Base-by-base conservation (phyloP, 2,888 invertebrate species). In the Tetragonisca angustula region DNA sequence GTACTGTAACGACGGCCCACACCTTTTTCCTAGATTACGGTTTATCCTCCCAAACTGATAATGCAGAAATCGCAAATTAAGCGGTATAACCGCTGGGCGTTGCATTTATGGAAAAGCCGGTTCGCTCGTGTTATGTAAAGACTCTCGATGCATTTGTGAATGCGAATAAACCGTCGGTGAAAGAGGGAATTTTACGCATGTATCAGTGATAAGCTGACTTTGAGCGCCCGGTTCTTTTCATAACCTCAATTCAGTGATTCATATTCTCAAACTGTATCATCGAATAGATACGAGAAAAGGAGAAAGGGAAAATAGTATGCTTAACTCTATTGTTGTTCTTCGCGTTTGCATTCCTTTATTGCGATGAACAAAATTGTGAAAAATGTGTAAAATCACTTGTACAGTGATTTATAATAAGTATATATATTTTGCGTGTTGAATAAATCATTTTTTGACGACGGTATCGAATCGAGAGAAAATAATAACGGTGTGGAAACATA, bases 101-200 rank as follows among this genome's bases (percentile, higher is more conserved):
- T 74, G 79, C 78, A 36, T 85, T 85, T 79, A 83, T 74, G 85
- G 79, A 79, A 80, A 84, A 85, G 80, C 85, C 77, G 76, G 83
- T 79, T 87, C 82, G 49, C 43, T 43, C 21, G 61, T 59, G 76
- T 81, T 81, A 83, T 59, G 79, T 85, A 87, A 87, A 87, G 79
- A 75, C 43, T 61, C 24, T 27, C 50, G 19, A 65, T 68, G 68
- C 74, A 71, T 80, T 61, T 76, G 65, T 68, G 32, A 67, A 49
- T n/a, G 68, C 68, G 52, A 81, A 59, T n/a, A 69, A 32, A 59
- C 64, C 6, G 68, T 76, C 27, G 67, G 68, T 72, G 79, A 85
- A 83, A 76, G 79, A 84, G 73, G n/a, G 76, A 76, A 87, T 82
- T 82, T 84, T 50, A 19, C 52, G 21, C 52, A 27, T n/a, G 68